A percentile compares a stretch with the other conserved stretches of the same genome.
These are phyloP conservation scores for Rosalia funebris DNA, from an alignment of 2,888 invertebrate species.

Conservation along the genomic window DNA sequence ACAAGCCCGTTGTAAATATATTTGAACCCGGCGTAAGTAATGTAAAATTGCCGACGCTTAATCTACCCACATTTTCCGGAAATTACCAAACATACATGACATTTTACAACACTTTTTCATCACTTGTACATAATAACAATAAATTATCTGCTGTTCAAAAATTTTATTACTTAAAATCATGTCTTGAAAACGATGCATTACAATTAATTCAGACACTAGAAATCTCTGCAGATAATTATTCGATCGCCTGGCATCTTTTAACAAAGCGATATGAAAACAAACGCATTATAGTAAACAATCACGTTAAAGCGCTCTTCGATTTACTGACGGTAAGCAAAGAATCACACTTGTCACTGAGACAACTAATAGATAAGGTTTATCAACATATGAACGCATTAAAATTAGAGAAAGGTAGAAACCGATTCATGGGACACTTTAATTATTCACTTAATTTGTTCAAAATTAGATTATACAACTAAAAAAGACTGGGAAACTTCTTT, in stretches of 20 bases:
- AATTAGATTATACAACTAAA: slow-evolving; percentile 7
- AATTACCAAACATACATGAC: not conserved
- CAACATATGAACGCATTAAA: slow-evolving; percentile 2
- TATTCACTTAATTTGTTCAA: slow-evolving; percentile 13
- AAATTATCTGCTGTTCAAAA: slow-evolving; percentile 9
- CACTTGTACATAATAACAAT: slow-evolving; percentile 4
- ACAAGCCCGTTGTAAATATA: not conserved
- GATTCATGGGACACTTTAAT: slow-evolving; percentile 10
- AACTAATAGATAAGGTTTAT: slow-evolving; percentile 6
- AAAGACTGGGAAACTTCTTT: slow-evolving; percentile 6
- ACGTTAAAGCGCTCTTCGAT: slow-evolving; percentile 3
- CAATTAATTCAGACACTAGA: slow-evolving; percentile 4
- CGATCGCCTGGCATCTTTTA: slow-evolving; percentile 7
- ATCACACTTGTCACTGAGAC: not conserved
- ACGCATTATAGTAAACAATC: slow-evolving; percentile 8
- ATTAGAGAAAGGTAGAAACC: not conserved
- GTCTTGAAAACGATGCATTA: not conserved
- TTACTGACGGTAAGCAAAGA: not conserved
- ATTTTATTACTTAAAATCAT: slow-evolving; percentile 8
- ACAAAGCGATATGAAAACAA: slow-evolving; percentile 10
- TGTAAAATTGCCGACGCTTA: not conserved
- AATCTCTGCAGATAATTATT: slow-evolving; percentile 5
- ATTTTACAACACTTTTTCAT: slow-evolving; percentile 9
- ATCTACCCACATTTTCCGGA: slow-evolving; percentile 4
- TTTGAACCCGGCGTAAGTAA: not conserved